Conservation (phyloP, 2,888 invertebrate genomes). For the Mellilla xanthometata region DNA sequence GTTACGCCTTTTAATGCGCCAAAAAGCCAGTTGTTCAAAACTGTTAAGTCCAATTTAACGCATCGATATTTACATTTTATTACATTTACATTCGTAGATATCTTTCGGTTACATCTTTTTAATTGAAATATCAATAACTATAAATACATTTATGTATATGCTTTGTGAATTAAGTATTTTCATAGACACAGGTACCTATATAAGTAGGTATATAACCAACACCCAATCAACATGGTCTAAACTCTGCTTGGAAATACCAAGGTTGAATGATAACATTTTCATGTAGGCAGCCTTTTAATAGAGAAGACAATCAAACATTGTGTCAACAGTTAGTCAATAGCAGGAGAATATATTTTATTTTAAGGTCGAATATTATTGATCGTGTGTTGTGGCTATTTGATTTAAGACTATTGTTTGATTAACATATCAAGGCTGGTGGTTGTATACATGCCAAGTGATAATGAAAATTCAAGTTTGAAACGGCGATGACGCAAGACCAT, state of each 20-base stretch:
- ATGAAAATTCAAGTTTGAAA: conserved; percentile 82
- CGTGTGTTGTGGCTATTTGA: conserved; percentile 71
- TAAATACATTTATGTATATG: too few species aligned
- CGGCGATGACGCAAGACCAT: conserved; percentile 80
- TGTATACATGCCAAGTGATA: conserved; percentile 79
- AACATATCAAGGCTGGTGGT: conserved; percentile 79
- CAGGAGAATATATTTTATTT: conserved; percentile 60
- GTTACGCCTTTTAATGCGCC: conserved; percentile 27
- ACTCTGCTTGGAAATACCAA: conserved; percentile 12
- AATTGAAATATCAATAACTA: conserved; percentile 16
- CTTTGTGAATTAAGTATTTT: too few species aligned
- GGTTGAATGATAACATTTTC: conserved; percentile 11
- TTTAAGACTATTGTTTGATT: conserved; percentile 79
- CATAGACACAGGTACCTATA: too few species aligned
- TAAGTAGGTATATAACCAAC: too few species aligned
- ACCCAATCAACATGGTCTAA: too few species aligned
- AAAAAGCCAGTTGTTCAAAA: conserved; percentile 28
- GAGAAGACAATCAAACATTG: conserved; percentile 41
- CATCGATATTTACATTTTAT: conserved; percentile 32
- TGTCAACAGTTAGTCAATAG: conserved; percentile 50
- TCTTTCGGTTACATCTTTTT: conserved; percentile 24
- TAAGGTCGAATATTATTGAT: conserved; percentile 70
- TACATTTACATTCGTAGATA: conserved; percentile 22
- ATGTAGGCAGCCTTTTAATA: conserved; percentile 28
- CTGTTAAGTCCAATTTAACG: conserved; percentile 31